Base-by-base conservation (phyloP, 1,140 invertebrate genomes). In the Carcinoscorpius rotundicauda region DNA sequence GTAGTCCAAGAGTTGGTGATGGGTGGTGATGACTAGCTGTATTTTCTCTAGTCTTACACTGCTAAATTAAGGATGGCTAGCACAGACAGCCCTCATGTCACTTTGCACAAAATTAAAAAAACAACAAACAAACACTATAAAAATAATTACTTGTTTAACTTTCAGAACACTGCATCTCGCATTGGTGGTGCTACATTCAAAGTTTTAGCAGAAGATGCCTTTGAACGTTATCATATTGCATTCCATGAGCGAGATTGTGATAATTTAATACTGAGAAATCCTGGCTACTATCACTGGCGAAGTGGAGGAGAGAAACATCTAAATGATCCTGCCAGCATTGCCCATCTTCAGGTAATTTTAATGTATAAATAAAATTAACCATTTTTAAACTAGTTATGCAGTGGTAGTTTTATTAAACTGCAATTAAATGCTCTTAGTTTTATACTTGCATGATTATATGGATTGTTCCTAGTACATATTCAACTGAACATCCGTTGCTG, bases 231-330 rank as follows among this genome's bases (percentile, higher is more conserved):
- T 76, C 80, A 84, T 60, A 79, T 92, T 4, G 87, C 91, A 0
- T 97, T 89, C 73, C 82, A 83, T 63, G 78, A 83, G 4, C 78
- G 82, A 62, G 76, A 83, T 64, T 79, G 82, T 50, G 96, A 98
- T 75, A 77, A 78, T 52, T 68, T 76, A 52, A 85, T 98, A 5
- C 81, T 98, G 9, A 85, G 91, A 64, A 97, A 97, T 80, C 93
- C 93, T 53, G 97, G 97, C 52, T 85, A 87, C 69, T 98, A 92
- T 74, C 93, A 98, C 77, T 98, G 94, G 94, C 83, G 96, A 73
- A 85, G 86, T 67, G 97, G 96, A 3, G 97, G 97, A 8, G 97
- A 99, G 79, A 93, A 94, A 71, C 97, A 99, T 78, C 88, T 98
- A 71, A 99, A 98, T 76, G 95, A 98, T 77, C 97, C 97, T 0